Percentiles rank a stretch among this genome's conserved stretches.
phyloP scores from a whole-genome alignment of 2,888 invertebrate genomes.

The Cordilura impudica region DNA sequence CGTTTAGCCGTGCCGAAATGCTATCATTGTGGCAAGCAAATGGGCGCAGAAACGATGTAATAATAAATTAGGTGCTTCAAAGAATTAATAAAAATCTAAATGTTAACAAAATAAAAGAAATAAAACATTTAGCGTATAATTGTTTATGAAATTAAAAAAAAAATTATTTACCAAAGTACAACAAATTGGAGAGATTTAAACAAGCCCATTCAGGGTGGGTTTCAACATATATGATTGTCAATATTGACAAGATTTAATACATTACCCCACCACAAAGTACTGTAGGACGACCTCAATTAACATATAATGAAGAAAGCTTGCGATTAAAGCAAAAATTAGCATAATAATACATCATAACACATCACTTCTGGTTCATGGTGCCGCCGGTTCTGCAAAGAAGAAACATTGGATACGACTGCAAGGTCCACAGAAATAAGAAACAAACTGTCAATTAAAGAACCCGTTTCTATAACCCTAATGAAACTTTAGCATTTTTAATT shows the following conservation, averaged over 20 bases:
- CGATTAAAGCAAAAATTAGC: slow-evolving; percentile 36
- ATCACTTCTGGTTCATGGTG: slow-evolving; percentile 38
- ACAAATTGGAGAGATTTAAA: slow-evolving; percentile 12
- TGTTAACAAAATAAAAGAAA: not conserved
- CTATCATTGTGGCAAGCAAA: not conserved
- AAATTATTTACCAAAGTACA: slow-evolving; percentile 2
- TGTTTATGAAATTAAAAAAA: not conserved
- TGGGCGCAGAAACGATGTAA: not conserved
- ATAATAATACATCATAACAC: slow-evolving; percentile 32
- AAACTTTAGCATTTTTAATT: no score
- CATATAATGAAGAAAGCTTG: slow-evolving; percentile 20
- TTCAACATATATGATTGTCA: slow-evolving; percentile 10
- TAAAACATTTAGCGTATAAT: not conserved
- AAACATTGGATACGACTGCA: no score
- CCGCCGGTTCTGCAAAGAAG: slow-evolving; percentile 29
- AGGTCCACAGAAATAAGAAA: no score
- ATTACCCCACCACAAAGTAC: not conserved
- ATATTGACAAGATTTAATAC: slow-evolving; percentile 16
- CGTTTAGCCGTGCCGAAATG: not conserved
- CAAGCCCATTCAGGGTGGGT: slow-evolving; percentile 1
- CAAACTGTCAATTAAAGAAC: no score
- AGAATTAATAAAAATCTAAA: slow-evolving; percentile 17
- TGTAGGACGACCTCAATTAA: slow-evolving; percentile 27
- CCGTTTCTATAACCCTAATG: no score
- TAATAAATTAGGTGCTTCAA: slow-evolving; percentile 1